phyloP scores from a whole-genome alignment of 2,888 invertebrate genomes.

The Agrilus cyanescens region DNA sequence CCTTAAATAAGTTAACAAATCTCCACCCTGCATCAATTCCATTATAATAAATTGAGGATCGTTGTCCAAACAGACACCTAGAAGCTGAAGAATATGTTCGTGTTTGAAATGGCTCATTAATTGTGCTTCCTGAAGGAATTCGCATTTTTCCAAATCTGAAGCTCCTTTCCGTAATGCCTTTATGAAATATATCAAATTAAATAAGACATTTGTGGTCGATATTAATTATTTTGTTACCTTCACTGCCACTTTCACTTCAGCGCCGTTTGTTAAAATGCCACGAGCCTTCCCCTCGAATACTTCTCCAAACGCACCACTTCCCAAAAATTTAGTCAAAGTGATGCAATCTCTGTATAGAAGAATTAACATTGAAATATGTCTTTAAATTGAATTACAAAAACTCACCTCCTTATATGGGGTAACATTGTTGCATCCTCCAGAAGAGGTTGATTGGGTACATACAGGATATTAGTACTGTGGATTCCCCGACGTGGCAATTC shows the following conservation, averaged over 20 bases:
- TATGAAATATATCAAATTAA: no score
- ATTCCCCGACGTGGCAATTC: constrained; percentile 65
- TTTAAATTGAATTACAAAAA: not conserved
- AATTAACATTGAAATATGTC: not conserved
- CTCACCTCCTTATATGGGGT: constrained; percentile 66
- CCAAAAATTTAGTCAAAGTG: constrained; percentile 76
- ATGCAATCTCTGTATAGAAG: constrained; percentile 53
- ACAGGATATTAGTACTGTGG: constrained; percentile 75
- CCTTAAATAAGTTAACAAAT: constrained; percentile 80
- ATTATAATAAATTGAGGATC: constrained; percentile 90
- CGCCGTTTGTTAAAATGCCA: constrained; percentile 38
- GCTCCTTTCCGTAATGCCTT: constrained; percentile 87
- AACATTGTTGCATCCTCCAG: constrained; percentile 53
- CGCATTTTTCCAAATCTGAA: constrained; percentile 77
- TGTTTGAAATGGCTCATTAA: constrained; percentile 97
- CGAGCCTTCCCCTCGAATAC: constrained; percentile 86
- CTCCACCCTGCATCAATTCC: constrained; percentile 97
- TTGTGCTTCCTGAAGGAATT: constrained; percentile 93
- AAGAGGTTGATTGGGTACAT: constrained; percentile 46
- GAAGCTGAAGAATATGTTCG: constrained; percentile 81
- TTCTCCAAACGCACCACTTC: constrained; percentile 95
- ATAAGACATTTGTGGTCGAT: not conserved
- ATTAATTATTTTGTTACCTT: constrained; percentile 47
- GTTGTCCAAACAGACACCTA: constrained; percentile 90
- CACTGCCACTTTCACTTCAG: constrained; percentile 74